Conservation (phyloP, 1,140 invertebrate genomes). For the Melitaea cinxia region DNA sequence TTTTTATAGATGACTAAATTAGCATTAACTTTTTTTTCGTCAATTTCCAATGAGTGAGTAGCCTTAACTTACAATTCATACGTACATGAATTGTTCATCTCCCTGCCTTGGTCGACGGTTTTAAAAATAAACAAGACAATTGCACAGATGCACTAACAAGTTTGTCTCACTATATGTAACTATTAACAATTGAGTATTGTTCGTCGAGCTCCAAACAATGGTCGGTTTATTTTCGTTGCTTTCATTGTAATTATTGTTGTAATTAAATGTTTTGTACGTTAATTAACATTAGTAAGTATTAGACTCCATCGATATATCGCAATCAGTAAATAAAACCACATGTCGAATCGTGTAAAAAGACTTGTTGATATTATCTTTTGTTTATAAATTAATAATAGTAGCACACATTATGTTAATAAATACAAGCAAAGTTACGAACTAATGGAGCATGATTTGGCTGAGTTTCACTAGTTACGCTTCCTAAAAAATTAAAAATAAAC, state of each 20-base stretch:
- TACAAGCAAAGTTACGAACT: conserved; percentile 6
- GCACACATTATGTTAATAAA: background rate
- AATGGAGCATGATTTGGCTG: conserved; percentile 19
- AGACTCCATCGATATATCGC: too few relatives aligned
- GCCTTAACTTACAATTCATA: conserved; percentile 18
- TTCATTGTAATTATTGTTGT: conserved; percentile 19
- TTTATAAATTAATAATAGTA: background rate
- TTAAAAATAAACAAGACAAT: conserved; percentile 75
- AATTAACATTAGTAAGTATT: conserved; percentile 20
- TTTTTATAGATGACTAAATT: background rate
- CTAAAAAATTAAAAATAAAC: conserved; percentile 13
- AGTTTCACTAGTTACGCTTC: conserved; percentile 22
- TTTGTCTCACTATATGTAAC: conserved; percentile 23
- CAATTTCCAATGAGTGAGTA: conserved; percentile 10
- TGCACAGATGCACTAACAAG: conserved; percentile 57
- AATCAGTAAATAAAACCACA: too few relatives aligned
- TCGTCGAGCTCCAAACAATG: conserved; percentile 34
- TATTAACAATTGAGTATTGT: conserved; percentile 52
- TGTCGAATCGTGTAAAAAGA: too few relatives aligned
- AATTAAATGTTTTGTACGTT: conserved; percentile 14
- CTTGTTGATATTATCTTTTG: too few relatives aligned
- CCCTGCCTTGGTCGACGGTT: conserved; percentile 38
- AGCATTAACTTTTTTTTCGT: background rate
- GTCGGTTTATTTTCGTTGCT: conserved; percentile 29
- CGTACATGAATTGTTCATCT: conserved; percentile 23